Evolutionary conservation across 2,113 vertebrate species (phyloP), one percentile per base, ranked within the genome.

Genomic region (Megaptera novaeangliae): DNA sequence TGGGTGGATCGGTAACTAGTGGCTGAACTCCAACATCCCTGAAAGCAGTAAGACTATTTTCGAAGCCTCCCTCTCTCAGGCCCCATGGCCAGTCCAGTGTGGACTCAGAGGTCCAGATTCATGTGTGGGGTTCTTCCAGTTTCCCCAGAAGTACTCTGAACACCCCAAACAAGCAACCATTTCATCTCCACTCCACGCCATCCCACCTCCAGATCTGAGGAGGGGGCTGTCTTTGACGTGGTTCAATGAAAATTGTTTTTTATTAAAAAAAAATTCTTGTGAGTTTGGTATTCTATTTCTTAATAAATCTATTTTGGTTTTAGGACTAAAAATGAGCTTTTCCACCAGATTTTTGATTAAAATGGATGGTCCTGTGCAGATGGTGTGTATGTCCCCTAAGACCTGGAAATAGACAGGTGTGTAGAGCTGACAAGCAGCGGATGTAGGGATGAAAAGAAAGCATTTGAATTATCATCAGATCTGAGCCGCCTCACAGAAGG

Each of bases 141-240:
- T 8, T 31, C 15, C n/a, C 61, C 49, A 88, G 88, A 63, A 59
- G 29, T 31, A 25, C 55, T 44, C 44, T 46, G 55, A 72, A 75
- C 1, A 39, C 17, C 74, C 10, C 2, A 61, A 72, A 86, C 61
- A 89, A 68, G 46, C 31, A 39, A 69, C n/a, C 2, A 13, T n/a
- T 2, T 12, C 13, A 10, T 17, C 36, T 13, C 10, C 0, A 12
- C 3, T 3, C 64, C 17, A 0, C 5, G 13, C 13, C 12, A 6
- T 31, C 74, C 20, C 1, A 8, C 21, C 15, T 15, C 0, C 8
- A 39, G 52, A 14, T 64, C 41, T 52, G 74, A 75, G 61, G 75
- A 63, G 4, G 52, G 46, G 15, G 27, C 14, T 13, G 57, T 75
- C 31, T 69, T 91, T 52, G 64, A 91, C n/a, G 18, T 74, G 31